Percentiles rank a stretch among this genome's conserved stretches.
These are phyloP conservation scores for Sciurus vulgaris DNA, from an alignment of 2,797 vertebrate genomes.

Conservation along the genomic window DNA sequence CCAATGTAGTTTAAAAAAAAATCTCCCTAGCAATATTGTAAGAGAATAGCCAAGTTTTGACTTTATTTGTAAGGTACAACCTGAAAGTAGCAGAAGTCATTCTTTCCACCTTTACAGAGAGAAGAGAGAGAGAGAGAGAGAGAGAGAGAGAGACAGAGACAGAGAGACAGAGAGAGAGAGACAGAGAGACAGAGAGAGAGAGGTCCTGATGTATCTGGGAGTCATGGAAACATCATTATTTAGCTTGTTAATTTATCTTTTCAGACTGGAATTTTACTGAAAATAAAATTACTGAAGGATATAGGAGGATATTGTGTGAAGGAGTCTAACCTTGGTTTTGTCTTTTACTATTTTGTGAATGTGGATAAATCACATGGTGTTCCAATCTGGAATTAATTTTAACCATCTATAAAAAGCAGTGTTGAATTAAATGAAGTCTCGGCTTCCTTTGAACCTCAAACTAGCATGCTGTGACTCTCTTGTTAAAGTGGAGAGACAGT, in stretches of 20 bases:
- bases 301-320: not conserved
- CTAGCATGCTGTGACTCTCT: not conserved
- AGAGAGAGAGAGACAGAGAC: not conserved
- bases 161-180: not conserved
- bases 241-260: not conserved
- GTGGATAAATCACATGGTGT: not conserved
- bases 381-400: conserved; percentile 23
- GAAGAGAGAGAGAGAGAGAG: not conserved
- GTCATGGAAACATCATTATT: not conserved
- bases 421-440: not conserved
- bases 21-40: not conserved
- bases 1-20: conserved; percentile 26
- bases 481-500: not conserved
- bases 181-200: not conserved
- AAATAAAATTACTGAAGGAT: not conserved
- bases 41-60: conserved; percentile 46
- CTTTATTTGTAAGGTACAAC: not conserved
- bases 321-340: conserved; percentile 9
- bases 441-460: not conserved
- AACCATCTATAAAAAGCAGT: not conserved
- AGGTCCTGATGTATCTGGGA: not conserved
- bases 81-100: not conserved
- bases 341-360: conserved; percentile 13
- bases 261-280: not conserved
- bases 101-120: not conserved